Evolutionary conservation across 2,113 vertebrate species (phyloP).

Genomic region (Promerops cafer): DNA sequence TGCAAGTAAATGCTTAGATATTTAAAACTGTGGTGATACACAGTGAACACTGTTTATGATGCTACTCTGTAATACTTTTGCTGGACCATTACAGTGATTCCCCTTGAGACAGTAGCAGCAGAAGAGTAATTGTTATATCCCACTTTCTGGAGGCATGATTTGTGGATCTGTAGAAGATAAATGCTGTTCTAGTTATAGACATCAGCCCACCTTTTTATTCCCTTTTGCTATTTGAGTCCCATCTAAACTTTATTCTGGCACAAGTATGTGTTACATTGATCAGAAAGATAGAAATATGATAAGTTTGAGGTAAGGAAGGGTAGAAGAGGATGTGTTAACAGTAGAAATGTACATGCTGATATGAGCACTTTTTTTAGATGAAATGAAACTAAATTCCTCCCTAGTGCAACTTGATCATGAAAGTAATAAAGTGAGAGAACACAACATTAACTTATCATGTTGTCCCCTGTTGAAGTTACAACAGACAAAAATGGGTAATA

Average conservation of each 20-base stretch:
- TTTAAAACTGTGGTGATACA: not conserved
- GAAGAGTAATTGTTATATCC: not conserved
- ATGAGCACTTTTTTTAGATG: not conserved
- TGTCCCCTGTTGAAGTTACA: not conserved
- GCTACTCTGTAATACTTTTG: not conserved
- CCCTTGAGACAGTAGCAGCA: not conserved
- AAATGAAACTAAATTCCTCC: not conserved
- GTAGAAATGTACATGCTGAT: not conserved
- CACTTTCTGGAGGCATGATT: not conserved
- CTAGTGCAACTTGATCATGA: constrained; percentile 9
- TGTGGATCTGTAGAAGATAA: not conserved
- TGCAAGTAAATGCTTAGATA: not conserved
- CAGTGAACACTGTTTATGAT: not conserved
- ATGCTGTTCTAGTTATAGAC: not conserved
- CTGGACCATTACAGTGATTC: not conserved
- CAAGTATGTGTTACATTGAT: not conserved
- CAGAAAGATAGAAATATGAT: not conserved
- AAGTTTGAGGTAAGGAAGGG: not conserved
- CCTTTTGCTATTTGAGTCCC: not conserved
- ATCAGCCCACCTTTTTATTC: not conserved
- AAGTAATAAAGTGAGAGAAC: constrained; percentile 23
- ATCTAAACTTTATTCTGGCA: not conserved
- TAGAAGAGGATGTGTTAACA: not conserved
- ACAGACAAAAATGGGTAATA: constrained; percentile 6
- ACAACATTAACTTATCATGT: not conserved